phyloP scores from a whole-genome alignment of 1,140 invertebrate genomes.

The Halesus radiatus region DNA sequence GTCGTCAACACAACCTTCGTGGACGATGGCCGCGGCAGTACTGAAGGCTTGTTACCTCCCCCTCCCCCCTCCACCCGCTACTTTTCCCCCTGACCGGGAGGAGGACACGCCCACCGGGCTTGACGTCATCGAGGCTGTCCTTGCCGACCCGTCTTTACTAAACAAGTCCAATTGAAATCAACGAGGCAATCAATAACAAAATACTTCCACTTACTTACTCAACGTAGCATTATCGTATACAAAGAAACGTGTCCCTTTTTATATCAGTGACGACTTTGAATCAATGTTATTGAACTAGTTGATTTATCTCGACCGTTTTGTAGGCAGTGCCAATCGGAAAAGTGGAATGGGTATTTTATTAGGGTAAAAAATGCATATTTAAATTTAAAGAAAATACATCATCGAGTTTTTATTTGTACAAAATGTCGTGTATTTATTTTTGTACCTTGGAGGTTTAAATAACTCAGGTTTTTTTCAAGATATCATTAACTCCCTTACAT shows the following conservation, averaged over 20 bases:
- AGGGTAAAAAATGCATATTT: slow-evolving; percentile 3
- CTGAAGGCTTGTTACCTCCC: slow-evolving; percentile 23
- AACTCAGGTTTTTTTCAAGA: background rate
- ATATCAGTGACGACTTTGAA: background rate
- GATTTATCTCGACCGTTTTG: background rate
- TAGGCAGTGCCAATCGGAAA: slow-evolving; percentile 25
- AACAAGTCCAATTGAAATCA: background rate
- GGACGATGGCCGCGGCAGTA: slow-evolving; percentile 25
- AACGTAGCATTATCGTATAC: background rate
- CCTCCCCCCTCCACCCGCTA: slow-evolving; percentile 13
- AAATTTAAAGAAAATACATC: slow-evolving; percentile 6
- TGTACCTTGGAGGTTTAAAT: background rate
- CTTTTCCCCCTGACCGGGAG: background rate
- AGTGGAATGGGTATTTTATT: slow-evolving; percentile 30
- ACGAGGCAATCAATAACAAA: background rate
- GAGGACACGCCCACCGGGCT: slow-evolving; percentile 27
- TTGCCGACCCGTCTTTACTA: background rate
- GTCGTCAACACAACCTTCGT: slow-evolving; percentile 9
- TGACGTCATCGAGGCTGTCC: slow-evolving; percentile 36
- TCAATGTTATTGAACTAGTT: background rate
- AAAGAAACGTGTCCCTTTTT: background rate
- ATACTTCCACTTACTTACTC: background rate
- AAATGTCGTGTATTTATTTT: background rate
- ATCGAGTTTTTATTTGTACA: background rate
- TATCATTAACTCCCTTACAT: background rate